A percentile compares a stretch with the other conserved stretches of the same genome.
These are phyloP conservation scores for Patiria pectinifera DNA, from an alignment of 53 echinoderm and acorn worm species.

Conservation along the genomic window DNA sequence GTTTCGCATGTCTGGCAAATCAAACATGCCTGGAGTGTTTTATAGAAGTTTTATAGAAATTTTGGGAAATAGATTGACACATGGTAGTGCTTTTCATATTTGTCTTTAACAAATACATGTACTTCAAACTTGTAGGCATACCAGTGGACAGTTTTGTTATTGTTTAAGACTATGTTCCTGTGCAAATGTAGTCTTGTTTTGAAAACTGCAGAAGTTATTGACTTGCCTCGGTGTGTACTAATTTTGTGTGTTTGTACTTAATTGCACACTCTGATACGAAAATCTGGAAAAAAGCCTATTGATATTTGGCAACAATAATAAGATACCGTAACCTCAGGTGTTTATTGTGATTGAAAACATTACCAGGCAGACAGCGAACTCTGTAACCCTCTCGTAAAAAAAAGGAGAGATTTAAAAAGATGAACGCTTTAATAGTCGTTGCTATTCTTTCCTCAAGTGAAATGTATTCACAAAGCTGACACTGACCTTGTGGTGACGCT, in stretches of 20 bases:
- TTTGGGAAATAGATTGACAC: not conserved
- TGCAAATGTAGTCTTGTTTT: not conserved
- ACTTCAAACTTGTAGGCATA: not conserved
- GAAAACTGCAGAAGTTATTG: not conserved
- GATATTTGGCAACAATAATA: constrained; percentile 13
- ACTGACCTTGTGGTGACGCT: not conserved
- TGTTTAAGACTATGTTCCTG: not conserved
- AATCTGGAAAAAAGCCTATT: not conserved
- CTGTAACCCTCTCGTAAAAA: not conserved
- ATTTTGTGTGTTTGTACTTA: not conserved
- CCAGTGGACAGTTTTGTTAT: not conserved
- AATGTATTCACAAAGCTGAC: not conserved
- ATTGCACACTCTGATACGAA: too few species aligned
- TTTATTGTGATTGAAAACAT: constrained; percentile 36
- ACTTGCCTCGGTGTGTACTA: not conserved
- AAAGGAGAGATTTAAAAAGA: not conserved
- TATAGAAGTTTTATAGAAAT: not conserved
- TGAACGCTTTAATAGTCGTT: not conserved
- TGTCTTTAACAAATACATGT: not conserved
- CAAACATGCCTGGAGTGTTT: not conserved
- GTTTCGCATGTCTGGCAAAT: not conserved
- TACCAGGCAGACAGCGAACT: not conserved
- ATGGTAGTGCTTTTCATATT: not conserved
- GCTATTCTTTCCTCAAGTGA: not conserved
- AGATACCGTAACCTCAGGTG: not conserved